Base-by-base conservation (phyloP, 2,888 invertebrate species). In the Latheticus oryzae region DNA sequence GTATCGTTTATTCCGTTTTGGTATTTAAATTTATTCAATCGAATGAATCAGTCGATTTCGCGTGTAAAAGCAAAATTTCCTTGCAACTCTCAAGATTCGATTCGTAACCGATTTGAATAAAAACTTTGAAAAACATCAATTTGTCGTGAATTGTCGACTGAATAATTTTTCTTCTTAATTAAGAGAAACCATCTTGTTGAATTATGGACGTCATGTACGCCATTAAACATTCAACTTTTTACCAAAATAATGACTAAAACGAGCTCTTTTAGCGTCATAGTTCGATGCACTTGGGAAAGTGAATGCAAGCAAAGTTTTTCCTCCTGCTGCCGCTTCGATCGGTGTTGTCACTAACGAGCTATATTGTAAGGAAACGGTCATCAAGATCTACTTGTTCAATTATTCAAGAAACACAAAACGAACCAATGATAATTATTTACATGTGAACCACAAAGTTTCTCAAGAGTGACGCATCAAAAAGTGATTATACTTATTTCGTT, bases 401-500 rank as follows among this genome's bases (percentile, higher is more conserved):
- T 24, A 8, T 12, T 13, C 4, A 15, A 17, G 33, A 23, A 28
- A 16, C 9, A 47, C 19, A 28, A 50, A 53, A 45, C 28, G 13
- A 35, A 12, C 9, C 5, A 28, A 15, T 13, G 23, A 35, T 54
- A 23, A 16, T 23, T 30, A 16, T 52, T 53, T 35, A 30, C 19
- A 47, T 13, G 21, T 19, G 38, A 21, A 5, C 32, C 12, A 3
- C 38, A 26, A 65, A 66, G 17, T 35, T 26, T 13, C 26, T 35
- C 19, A 16, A 33, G 45, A 48, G 40, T 51, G 58, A 60, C 58
- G 67, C 67, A 73, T 74, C 72, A 73, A 71, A 73, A 71, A 71
- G 72, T 66, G 71, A 73, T 73, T 73, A 74, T 63, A 70, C 68
- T 73, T 72, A 72, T 71, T 73, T 69, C 68, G 69, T 71, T 69